Evolutionary conservation across 2,797 vertebrate genomes (phyloP), one percentile per base, ranked within the genome.

Genomic region (Champsocephalus gunnari): DNA sequence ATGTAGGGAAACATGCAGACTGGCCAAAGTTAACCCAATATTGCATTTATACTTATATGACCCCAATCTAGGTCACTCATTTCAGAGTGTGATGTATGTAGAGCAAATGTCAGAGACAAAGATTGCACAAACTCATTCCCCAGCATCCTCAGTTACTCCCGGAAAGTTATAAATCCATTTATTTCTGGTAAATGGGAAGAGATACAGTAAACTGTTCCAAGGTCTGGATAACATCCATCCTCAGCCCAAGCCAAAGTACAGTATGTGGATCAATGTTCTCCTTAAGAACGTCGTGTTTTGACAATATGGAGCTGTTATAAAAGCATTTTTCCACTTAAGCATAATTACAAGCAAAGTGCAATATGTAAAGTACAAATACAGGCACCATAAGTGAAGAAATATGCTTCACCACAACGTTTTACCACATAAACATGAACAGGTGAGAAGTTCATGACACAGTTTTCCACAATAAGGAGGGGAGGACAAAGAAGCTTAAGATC

Each of bases 381-480:
- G 57, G 65, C 12, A 65, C n/a, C 32, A 51, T 41, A 43, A 71
- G 28, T 61, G 41, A 21, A 74, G 16, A 60, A 71, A 11, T 45
- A n/a, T 24, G 34, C 48, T 65, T 65, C 19, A 66, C 48, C 32
- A 41, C 44, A 24, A 66, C 11, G 19, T 32, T 69, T 70, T 44
- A 55, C 57, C 41, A 0, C 13, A 67, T 73, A 79, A 75, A 81
- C 49, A 82, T 10, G 17, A 70, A 64, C 73, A 80, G 75, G 66
- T 82, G 77, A 87, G 49, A 70, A 75, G 79, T 84, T 59, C 73
- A 64, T 32, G 71, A 75, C 72, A 77, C 2, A 84, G 54, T 87
- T 87, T 81, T 86, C 62, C 65, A 21, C 32, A 49, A 60, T 41
- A 19, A 70, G 56, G 53, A 82, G 19, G 51, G 61, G 50, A 70